phyloP scores from a whole-genome alignment of 1,140 invertebrate genomes.

The Acromyrmex heyeri region DNA sequence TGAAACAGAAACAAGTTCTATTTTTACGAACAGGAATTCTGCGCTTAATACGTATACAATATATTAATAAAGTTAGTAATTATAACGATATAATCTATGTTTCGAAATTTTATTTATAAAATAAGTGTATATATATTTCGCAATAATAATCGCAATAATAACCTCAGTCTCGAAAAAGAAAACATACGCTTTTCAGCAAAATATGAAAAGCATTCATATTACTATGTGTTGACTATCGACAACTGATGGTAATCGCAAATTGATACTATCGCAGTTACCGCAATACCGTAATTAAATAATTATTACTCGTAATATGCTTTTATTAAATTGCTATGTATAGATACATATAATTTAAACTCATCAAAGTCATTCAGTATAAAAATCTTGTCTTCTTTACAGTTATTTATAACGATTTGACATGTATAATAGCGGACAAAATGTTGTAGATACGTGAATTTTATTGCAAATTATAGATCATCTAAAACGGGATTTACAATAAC shows the following conservation, averaged over 20 bases:
- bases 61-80: background rate
- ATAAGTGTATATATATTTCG: background rate
- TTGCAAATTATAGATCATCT: background rate
- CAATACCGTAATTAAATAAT: conserved; percentile 17
- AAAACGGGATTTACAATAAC: conserved; percentile 16
- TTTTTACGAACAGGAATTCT: background rate
- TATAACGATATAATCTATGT: background rate
- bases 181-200: background rate
- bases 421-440: background rate
- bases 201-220: background rate
- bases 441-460: conserved; percentile 5
- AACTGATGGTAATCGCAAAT: conserved; percentile 2
- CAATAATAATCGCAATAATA: background rate
- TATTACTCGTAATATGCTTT: background rate
- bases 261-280: background rate
- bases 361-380: background rate
- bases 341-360: background rate
- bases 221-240: too few species aligned
- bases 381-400: background rate
- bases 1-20: background rate
- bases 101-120: too few species aligned
- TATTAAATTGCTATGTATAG: background rate
- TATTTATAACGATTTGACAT: background rate
- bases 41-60: background rate
- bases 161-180: background rate